A percentile compares a stretch with the other conserved stretches of the same genome.
These are phyloP conservation scores for Scytalopus superciliaris DNA, from an alignment of 2,113 vertebrate genomes.

Conservation along the genomic window DNA sequence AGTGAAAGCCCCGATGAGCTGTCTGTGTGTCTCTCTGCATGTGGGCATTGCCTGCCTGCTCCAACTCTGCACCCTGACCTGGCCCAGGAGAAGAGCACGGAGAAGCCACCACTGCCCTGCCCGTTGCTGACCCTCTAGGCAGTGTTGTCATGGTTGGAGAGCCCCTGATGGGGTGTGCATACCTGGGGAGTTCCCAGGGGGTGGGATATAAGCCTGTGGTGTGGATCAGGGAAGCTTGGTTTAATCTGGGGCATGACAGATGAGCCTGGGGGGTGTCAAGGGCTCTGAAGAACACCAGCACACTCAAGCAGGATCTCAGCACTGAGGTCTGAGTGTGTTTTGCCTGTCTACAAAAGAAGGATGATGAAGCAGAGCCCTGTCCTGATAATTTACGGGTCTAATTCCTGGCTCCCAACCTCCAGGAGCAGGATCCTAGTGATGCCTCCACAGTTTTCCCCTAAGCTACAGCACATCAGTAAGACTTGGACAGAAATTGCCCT, in stretches of 20 bases:
- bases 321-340: background rate
- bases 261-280: accelerated
- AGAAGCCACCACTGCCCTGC: background rate
- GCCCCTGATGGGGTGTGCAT: background rate
- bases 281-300: background rate
- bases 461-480: background rate
- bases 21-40: accelerated
- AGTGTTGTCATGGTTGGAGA: background rate
- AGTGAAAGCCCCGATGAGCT: background rate
- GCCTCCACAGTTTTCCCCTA: background rate
- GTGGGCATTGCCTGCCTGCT: background rate
- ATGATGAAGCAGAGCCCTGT: background rate
- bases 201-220: background rate
- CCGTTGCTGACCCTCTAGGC: background rate
- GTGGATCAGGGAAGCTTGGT: background rate
- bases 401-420: background rate
- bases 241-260: background rate
- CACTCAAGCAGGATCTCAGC: background rate
- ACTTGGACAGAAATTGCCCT: background rate
- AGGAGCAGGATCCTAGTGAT: background rate
- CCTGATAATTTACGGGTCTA: background rate
- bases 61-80: background rate
- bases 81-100: background rate
- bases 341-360: background rate
- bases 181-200: accelerated